These are phyloP conservation scores for Echiichthys vipera DNA, from an alignment of 2,797 vertebrate genomes.

Conservation along the genomic window DNA sequence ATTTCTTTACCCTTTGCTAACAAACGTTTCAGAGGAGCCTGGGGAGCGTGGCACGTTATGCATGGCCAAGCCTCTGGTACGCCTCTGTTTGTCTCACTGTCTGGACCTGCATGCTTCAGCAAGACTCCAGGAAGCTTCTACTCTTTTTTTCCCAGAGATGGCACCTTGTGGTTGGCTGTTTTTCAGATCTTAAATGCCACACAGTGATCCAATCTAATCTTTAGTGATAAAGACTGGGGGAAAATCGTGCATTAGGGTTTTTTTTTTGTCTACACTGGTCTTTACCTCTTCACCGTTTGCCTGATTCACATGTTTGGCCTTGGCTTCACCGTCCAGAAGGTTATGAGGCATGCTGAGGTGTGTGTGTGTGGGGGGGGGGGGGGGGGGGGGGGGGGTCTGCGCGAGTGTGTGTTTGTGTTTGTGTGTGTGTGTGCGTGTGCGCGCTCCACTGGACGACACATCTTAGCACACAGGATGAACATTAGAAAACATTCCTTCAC, in stretches of 20 bases:
- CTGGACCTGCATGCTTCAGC: constrained; percentile 60
- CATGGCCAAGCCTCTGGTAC: constrained; percentile 54
- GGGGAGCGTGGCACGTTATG: constrained; percentile 55
- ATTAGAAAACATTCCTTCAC: constrained; percentile 62
- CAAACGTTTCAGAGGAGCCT: constrained; percentile 69
- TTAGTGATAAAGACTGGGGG: constrained; percentile 4
- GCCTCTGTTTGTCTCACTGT: constrained; percentile 60
- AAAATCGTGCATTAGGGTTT: constrained; percentile 3
- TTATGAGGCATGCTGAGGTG: constrained; percentile 30
- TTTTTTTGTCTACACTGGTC: neutral
- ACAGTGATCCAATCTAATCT: constrained; percentile 55
- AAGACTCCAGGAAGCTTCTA: constrained; percentile 73
- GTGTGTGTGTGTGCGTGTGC: too few relatives aligned
- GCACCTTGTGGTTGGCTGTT: constrained; percentile 40
- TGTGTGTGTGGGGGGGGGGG: neutral
- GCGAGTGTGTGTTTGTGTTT: too few relatives aligned
- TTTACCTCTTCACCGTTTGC: constrained; percentile 18
- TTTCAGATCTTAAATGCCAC: constrained; percentile 69
- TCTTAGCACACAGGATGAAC: constrained; percentile 22
- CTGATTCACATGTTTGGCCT: constrained; percentile 19
- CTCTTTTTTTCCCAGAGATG: constrained; percentile 50
- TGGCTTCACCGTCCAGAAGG: neutral
- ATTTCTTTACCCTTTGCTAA: constrained; percentile 75
- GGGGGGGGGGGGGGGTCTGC: too few relatives aligned
- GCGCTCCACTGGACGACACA: constrained; percentile 17